Evolutionary conservation across 2,113 vertebrate species (phyloP).

Genomic region (Nothobranchius furzeri): DNA sequence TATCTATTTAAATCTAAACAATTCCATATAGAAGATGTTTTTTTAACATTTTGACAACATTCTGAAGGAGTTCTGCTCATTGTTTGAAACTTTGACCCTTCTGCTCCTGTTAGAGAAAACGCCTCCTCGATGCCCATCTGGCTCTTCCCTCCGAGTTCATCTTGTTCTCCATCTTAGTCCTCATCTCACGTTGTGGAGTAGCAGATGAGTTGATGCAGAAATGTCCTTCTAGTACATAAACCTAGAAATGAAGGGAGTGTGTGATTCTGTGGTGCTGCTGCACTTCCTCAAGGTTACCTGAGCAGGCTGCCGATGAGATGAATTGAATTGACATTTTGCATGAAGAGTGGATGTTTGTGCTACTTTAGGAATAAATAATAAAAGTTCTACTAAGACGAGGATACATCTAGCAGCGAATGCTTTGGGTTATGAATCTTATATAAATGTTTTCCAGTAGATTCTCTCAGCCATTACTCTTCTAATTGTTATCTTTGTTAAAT

Average conservation of each 20-base stretch:
- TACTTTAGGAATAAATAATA: neutral
- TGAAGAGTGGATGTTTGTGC: neutral
- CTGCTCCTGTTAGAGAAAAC: slow-evolving; percentile 11
- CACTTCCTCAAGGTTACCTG: slow-evolving; percentile 8
- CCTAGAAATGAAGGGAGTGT: slow-evolving; percentile 9
- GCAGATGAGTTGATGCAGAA: slow-evolving; percentile 20
- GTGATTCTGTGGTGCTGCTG: slow-evolving; percentile 11
- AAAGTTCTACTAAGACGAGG: no score
- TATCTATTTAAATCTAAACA: no score
- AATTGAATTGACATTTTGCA: slow-evolving; percentile 8
- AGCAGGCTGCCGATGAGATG: neutral
- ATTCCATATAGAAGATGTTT: no score
- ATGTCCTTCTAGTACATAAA: slow-evolving; percentile 25
- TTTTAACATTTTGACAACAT: slow-evolving; percentile 26
- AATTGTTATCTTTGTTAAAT: neutral
- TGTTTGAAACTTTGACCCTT: slow-evolving; percentile 9
- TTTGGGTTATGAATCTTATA: no score
- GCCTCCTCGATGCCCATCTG: slow-evolving; percentile 28
- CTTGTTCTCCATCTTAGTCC: slow-evolving; percentile 20
- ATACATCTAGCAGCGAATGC: no score
- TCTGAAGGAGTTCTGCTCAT: neutral
- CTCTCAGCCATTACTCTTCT: neutral
- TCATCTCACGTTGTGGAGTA: slow-evolving; percentile 22
- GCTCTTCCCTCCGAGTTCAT: slow-evolving; percentile 17
- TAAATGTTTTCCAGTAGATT: neutral